Base-by-base conservation (phyloP, 1,140 invertebrate species). In the Pogonomyrmex californicus region DNA sequence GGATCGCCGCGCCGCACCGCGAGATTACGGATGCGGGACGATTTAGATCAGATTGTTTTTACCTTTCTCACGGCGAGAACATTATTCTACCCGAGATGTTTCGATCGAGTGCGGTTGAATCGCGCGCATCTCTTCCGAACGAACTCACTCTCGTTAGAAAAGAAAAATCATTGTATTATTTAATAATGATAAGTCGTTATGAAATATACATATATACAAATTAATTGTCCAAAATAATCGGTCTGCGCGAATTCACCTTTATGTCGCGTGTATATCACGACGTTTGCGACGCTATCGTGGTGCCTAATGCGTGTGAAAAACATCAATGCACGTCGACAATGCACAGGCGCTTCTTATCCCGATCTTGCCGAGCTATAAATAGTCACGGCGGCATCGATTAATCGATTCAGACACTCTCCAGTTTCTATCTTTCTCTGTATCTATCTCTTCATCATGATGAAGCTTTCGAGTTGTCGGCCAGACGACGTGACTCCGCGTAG, bases 291-390 rank as follows among this genome's bases (percentile, higher is more conserved):
- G 30, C 23, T 73, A 73, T 73, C 65, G 38, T 7, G 12, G 33
- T 49, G 65, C 23, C n/a, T 81, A 23, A 44, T 23, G 49, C 63
- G 23, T 4, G n/a, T 56, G 30, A 71, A 82, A 75, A 82, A 73
- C 33, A 14, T 14, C 33, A 82, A 70, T 82, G 79, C 36, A 23
- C 79, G 73, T 82, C 66, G 58, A 49, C 41, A 60, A 75, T 83
- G 44, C 68, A 70, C 4, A 5, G 54, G 5, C 17, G 30, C 68
- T 83, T 75, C 68, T 83, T 83, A 83, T 75, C 54, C 54, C 41
- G 79, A 83, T 83, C 79, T 83, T 73, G 54, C 54, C 47, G 38
- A 56, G 63, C 78, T 51, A 83, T 75, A 83, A 83, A 83, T 83
- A 83, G 79, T 73, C 30, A 44, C n/a, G 68, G 54, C 47, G 30